phyloP scores from a whole-genome alignment of 2,888 invertebrate genomes.

The Xanthia togata region DNA sequence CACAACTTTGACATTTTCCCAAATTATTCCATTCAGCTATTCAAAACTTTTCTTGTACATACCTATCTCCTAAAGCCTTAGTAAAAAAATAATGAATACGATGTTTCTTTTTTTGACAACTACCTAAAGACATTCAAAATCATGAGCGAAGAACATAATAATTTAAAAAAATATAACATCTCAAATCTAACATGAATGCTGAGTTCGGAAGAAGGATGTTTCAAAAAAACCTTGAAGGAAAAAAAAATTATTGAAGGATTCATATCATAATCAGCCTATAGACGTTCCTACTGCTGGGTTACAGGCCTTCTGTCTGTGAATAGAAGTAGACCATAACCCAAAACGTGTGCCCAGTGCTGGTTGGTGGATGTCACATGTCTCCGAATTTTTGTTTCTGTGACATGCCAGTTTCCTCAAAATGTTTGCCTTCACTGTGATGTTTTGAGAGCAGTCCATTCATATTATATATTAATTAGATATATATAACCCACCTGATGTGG shows the following conservation, averaged over 20 bases:
- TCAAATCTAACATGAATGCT: neutral
- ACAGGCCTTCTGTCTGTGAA: neutral
- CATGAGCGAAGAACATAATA: neutral
- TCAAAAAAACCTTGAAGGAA: neutral
- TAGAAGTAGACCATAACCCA: neutral
- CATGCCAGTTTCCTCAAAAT: neutral
- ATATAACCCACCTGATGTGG: conserved; percentile 94
- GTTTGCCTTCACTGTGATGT: neutral
- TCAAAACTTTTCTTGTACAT: neutral
- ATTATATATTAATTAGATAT: neutral
- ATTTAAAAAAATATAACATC: no score
- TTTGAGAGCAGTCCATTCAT: neutral
- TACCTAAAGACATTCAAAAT: neutral
- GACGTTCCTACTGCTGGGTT: no score
- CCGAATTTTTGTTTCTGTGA: neutral
- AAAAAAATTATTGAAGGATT: neutral
- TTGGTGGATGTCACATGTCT: neutral
- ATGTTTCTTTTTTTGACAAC: neutral
- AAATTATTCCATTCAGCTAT: neutral
- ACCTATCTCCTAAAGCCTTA: neutral
- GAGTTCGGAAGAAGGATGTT: neutral
- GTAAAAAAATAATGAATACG: neutral
- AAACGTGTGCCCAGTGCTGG: neutral
- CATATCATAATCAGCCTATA: neutral
- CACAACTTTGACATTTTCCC: neutral